Percentiles rank a stretch among this genome's conserved stretches.
phyloP scores from a whole-genome alignment of 2,797 vertebrate species.

The Miichthys miiuy region DNA sequence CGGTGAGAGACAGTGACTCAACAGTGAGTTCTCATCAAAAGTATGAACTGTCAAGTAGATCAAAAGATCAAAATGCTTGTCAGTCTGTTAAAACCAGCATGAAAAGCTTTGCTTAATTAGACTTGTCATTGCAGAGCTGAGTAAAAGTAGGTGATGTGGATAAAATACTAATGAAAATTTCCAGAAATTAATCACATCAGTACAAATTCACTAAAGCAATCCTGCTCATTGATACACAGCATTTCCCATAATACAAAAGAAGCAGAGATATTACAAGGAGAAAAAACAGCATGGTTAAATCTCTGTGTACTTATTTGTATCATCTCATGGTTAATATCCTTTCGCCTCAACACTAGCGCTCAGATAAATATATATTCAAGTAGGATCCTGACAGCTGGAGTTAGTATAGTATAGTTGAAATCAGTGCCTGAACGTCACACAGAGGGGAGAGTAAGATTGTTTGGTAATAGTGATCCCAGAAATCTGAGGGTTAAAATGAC shows the following conservation, averaged over 20 bases:
- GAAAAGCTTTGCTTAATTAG: neutral
- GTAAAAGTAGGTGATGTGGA: neutral
- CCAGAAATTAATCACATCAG: too few species aligned
- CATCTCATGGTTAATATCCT: neutral
- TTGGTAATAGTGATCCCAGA: neutral
- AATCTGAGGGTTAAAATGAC: neutral
- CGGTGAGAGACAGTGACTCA: neutral
- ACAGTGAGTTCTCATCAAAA: neutral
- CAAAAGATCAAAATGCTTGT: neutral
- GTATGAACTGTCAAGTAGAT: neutral
- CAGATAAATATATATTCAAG: slow-evolving; percentile 3
- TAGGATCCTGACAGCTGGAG: neutral
- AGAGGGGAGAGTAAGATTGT: too few species aligned
- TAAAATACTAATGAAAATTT: neutral
- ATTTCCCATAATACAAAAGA: neutral
- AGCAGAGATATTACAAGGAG: neutral
- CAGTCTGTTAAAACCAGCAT: neutral
- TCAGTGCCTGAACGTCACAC: neutral
- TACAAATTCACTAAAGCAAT: neutral
- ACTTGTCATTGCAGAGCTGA: neutral
- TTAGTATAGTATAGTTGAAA: neutral
- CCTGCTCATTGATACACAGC: neutral
- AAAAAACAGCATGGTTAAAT: neutral
- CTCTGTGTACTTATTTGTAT: neutral
- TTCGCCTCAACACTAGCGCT: neutral